These are phyloP conservation scores for Pseudomyrmex concolor DNA, from an alignment of 1,140 invertebrate species.

Conservation along the genomic window DNA sequence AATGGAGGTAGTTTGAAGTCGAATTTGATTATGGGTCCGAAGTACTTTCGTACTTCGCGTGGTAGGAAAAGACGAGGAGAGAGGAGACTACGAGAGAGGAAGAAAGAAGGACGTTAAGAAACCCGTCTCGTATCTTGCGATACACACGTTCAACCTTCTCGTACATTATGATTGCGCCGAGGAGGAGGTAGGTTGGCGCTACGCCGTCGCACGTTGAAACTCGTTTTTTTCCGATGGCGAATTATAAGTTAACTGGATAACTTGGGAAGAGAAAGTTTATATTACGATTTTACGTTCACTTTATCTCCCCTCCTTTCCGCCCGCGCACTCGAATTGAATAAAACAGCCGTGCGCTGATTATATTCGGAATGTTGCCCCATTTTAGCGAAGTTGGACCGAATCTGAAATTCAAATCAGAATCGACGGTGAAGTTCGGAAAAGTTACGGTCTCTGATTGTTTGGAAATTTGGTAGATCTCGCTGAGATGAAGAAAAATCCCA, in stretches of 20 bases:
- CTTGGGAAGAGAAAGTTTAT: neutral
- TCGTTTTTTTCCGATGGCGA: slow-evolving; percentile 26
- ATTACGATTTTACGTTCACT: slow-evolving; percentile 11
- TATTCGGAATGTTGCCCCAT: slow-evolving; percentile 15
- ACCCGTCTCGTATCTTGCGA: slow-evolving; percentile 34
- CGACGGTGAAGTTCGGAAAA: slow-evolving; percentile 21
- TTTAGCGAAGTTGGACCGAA: slow-evolving; percentile 7
- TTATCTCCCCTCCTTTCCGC: too few species aligned
- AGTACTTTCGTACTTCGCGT: slow-evolving; percentile 48
- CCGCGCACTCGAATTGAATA: slow-evolving; percentile 1
- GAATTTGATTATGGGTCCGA: slow-evolving; percentile 54
- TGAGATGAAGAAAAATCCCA: slow-evolving; percentile 13
- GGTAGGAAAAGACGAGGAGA: neutral
- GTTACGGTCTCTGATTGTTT: slow-evolving; percentile 35
- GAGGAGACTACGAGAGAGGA: neutral
- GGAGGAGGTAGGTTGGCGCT: neutral
- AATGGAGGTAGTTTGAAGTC: slow-evolving; percentile 48
- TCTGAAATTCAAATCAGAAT: slow-evolving; percentile 37
- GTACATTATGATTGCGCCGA: neutral
- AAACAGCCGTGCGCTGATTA: slow-evolving; percentile 37
- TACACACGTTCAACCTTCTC: slow-evolving; percentile 15
- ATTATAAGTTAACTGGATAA: slow-evolving; percentile 7
- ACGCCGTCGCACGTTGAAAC: neutral
- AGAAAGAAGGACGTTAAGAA: neutral
- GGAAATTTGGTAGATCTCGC: slow-evolving; percentile 17